A percentile compares a stretch with the other conserved stretches of the same genome.
phyloP scores from a whole-genome alignment of 2,113 vertebrate genomes.

The Paramisgurnus dabryanus region DNA sequence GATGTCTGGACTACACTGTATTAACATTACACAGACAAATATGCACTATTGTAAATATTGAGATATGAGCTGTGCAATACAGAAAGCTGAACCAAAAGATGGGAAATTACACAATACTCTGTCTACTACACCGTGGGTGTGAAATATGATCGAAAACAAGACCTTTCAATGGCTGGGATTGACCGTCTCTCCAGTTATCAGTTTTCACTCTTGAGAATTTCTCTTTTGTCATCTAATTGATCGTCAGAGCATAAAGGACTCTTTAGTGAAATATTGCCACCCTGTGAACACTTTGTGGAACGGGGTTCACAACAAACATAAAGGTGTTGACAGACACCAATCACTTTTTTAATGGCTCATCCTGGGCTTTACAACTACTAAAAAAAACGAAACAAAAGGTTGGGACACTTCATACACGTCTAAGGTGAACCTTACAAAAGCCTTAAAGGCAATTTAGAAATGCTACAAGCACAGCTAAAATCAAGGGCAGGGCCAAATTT shows the following conservation, averaged over 20 bases:
- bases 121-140: neutral
- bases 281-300: constrained; percentile 47
- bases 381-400: neutral
- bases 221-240: constrained; percentile 34
- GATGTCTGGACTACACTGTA: too few species aligned
- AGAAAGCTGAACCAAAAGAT: neutral
- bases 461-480: constrained; percentile 26
- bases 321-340: neutral
- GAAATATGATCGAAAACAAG: neutral
- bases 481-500: neutral
- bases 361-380: neutral
- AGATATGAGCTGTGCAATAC: neutral
- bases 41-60: neutral
- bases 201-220: constrained; percentile 17
- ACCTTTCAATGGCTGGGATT: constrained; percentile 12
- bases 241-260: constrained; percentile 6
- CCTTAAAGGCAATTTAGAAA: neutral
- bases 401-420: constrained; percentile 4
- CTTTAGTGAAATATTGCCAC: constrained; percentile 54
- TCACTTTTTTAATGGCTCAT: constrained; percentile 5
- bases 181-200: neutral
- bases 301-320: neutral
- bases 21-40: too few species aligned
- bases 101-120: neutral
- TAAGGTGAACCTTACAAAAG: neutral